Percentiles rank a stretch among this genome's conserved stretches.
Evolutionary conservation across 2,797 vertebrate species (phyloP).

Genomic region (Sarcoramphus papa): DNA sequence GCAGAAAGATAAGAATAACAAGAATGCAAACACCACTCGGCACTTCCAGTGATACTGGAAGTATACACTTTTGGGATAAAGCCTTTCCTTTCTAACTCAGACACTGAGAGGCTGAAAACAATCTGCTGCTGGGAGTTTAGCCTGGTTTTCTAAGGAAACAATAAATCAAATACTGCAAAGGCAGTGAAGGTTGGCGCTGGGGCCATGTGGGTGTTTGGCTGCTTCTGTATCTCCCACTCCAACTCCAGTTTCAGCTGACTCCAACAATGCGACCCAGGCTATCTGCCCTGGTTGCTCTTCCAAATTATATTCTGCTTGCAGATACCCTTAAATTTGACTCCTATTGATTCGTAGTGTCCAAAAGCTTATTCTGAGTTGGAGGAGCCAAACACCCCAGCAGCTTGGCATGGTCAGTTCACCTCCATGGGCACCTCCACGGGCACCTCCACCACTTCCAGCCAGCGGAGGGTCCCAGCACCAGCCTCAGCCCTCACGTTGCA

Average conservation of each 20-base stretch:
- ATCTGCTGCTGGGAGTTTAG: neutral
- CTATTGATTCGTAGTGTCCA: neutral
- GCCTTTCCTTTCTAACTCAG: neutral
- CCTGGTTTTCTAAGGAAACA: slow-evolving; percentile 37
- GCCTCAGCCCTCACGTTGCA: neutral
- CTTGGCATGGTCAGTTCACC: neutral
- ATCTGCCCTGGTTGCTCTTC: neutral
- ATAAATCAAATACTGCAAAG: neutral
- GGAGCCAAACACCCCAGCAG: neutral
- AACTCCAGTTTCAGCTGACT: neutral
- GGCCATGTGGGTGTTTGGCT: slow-evolving; percentile 20
- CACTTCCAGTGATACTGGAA: neutral
- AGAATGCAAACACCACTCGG: neutral
- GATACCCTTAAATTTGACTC: neutral
- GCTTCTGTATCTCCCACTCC: neutral
- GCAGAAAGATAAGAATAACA: neutral
- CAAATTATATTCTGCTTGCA: neutral
- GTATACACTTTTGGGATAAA: neutral
- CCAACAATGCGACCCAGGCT: neutral
- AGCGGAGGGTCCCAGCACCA: neutral
- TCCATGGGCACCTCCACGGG: neutral
- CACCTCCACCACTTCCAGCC: neutral
- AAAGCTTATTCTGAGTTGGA: neutral
- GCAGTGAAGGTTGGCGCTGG: neutral
- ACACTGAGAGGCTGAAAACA: neutral